These are phyloP conservation scores for Galeopterus variegatus DNA, from an alignment of 2,113 vertebrate species.

Conservation along the genomic window DNA sequence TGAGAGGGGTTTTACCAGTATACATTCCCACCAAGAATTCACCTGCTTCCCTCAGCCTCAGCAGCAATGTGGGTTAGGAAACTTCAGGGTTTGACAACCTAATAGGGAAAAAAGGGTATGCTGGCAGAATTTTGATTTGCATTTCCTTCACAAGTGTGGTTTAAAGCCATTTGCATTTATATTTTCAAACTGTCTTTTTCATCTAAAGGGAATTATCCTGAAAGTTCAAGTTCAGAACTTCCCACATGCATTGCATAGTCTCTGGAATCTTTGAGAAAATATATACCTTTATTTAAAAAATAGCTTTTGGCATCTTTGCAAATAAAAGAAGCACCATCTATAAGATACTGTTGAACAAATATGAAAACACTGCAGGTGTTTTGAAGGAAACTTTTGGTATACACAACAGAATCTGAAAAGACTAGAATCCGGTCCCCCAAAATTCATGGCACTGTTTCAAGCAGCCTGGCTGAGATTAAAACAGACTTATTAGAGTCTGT, in stretches of 20 bases:
- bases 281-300: constrained; percentile 82
- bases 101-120: not conserved
- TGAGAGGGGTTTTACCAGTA: not conserved
- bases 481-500: not conserved
- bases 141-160: not conserved
- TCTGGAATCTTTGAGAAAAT: constrained; percentile 81
- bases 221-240: not conserved
- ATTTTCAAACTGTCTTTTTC: not conserved
- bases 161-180: not conserved
- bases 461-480: constrained; percentile 12
- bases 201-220: not conserved
- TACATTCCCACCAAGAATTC: not conserved
- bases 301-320: constrained; percentile 58
- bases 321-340: constrained; percentile 64
- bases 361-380: constrained; percentile 44
- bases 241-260: not conserved
- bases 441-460: not conserved
- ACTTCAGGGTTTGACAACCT: not conserved
- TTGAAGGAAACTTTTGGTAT: constrained; percentile 25
- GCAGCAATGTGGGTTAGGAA: not conserved
- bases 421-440: not conserved
- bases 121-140: not conserved
- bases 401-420: constrained; percentile 39
- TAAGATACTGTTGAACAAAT: not conserved
- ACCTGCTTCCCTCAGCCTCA: not conserved